Base-by-base conservation (phyloP, 30 jellyfish, hydroid and myxozoan species). In the Cassiopea xamachana region DNA sequence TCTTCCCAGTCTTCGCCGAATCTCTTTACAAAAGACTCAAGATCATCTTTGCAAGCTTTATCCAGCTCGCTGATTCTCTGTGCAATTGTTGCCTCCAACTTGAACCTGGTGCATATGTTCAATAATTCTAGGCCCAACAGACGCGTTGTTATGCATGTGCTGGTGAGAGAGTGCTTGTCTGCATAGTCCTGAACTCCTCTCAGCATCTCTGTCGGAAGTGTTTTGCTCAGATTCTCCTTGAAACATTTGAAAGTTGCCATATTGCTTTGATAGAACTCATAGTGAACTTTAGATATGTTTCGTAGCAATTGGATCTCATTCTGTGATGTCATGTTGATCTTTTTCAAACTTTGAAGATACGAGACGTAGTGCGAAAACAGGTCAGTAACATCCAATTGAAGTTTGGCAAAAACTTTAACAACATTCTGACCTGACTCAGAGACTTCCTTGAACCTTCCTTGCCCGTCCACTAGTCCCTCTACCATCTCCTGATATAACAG, bases 121-220 rank as follows among this genome's bases (percentile, higher is more conserved):
- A 95, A 85, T 14, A 97, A 90, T 81, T 95, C 98, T 50, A 89
- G 79, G 51, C 98, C 98, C 15, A 95, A 90, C 90, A 70, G 94
- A 73, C 92, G 73, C 68, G 93, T 82, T 60, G 90, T 95, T n/a
- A 95, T 81, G 44, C 86, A 82, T 7, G 93, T 83, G 70, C 94
- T 90, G 82, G 81, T 95, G 60, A 95, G 87, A 15, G 98, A 91
- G 44, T 95, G 97, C 90, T 78, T 80, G 51, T 95, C 89, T 47
- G 97, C 79, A 68, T 71, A 86, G 67, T 91, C 86, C 64, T 90
- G 98, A 43, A 89, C 83, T 84, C 86, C 88, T 19, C 77, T 72
- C 47, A 90, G 72, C 19, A 87, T 94, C 7, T 78, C 79, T 7
- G 89, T 84, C 3, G 98, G 98, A 80, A 95, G 15, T 14, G 95